Evolutionary conservation across 2,888 invertebrate genomes (phyloP).

Genomic region (Ormyrus thymus): DNA sequence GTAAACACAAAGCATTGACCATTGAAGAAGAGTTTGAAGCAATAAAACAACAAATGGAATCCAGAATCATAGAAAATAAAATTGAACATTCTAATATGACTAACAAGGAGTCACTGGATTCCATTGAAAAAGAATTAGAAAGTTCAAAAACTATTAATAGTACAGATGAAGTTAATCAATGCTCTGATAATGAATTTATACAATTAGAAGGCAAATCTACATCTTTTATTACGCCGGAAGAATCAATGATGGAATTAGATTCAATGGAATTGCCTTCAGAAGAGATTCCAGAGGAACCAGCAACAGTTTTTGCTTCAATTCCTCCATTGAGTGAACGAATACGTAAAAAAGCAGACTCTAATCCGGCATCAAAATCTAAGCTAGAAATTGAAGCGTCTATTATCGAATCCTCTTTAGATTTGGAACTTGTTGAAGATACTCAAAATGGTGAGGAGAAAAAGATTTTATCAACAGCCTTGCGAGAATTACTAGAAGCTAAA

Average conservation of each 20-base stretch:
- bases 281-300: constrained; percentile 62
- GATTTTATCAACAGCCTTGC: constrained; percentile 67
- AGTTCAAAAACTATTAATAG: constrained; percentile 26
- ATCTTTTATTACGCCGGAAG: constrained; percentile 62
- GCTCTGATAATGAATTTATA: constrained; percentile 47
- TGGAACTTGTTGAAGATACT: constrained; percentile 62
- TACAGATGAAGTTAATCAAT: constrained; percentile 22
- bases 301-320: constrained; percentile 69
- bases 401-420: constrained; percentile 70
- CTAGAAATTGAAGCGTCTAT: constrained; percentile 70
- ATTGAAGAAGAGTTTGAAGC: constrained; percentile 41
- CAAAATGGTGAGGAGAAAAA: constrained; percentile 66
- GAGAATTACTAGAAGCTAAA: constrained; percentile 69
- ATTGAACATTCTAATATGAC: neutral
- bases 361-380: constrained; percentile 62
- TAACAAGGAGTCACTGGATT: constrained; percentile 30
- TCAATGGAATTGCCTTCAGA: constrained; percentile 58
- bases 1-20: constrained; percentile 1
- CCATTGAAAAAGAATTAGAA: constrained; percentile 52
- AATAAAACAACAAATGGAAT: constrained; percentile 40
- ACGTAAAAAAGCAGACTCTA: constrained; percentile 67
- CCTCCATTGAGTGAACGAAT: constrained; percentile 72
- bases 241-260: constrained; percentile 65
- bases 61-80: constrained; percentile 57
- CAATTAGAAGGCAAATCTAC: constrained; percentile 46